Conservation (phyloP, 1,140 invertebrate genomes). For the Drosophila pachea region DNA sequence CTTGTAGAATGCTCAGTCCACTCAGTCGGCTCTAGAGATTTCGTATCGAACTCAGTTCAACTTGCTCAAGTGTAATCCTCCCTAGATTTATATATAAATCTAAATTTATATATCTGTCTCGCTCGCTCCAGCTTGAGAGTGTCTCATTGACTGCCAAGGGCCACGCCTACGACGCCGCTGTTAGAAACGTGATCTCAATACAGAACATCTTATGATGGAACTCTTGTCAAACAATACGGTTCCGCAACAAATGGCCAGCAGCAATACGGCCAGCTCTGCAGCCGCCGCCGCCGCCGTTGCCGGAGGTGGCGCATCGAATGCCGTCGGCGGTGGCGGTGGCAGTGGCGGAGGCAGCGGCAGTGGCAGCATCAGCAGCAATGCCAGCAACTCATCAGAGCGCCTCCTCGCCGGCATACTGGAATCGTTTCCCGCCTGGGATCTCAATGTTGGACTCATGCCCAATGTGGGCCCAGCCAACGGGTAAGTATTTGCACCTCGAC, state of each 20-base stretch:
- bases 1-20: not conserved
- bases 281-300: constrained; percentile 15
- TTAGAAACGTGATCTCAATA: constrained; percentile 63
- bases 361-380: constrained; percentile 65
- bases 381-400: constrained; percentile 67
- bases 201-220: constrained; percentile 72
- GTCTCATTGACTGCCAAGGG: constrained; percentile 53
- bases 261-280: constrained; percentile 57
- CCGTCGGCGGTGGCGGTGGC: constrained; percentile 16
- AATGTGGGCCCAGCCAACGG: constrained; percentile 52
- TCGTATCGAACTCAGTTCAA: not conserved
- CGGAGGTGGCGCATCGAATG: constrained; percentile 19
- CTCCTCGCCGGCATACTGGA: constrained; percentile 70
- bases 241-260: constrained; percentile 73
- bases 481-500: constrained; percentile 35
- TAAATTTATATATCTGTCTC: not conserved
- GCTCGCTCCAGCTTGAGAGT: constrained; percentile 42
- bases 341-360: constrained; percentile 48
- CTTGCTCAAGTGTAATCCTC: not conserved
- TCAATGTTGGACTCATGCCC: constrained; percentile 60
- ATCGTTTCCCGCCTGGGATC: constrained; percentile 71
- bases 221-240: constrained; percentile 76
- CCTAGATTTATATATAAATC: too few species aligned
- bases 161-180: constrained; percentile 33
- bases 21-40: not conserved